These are phyloP conservation scores for Drosophila lini DNA, from an alignment of 1,140 invertebrate genomes.

Conservation along the genomic window DNA sequence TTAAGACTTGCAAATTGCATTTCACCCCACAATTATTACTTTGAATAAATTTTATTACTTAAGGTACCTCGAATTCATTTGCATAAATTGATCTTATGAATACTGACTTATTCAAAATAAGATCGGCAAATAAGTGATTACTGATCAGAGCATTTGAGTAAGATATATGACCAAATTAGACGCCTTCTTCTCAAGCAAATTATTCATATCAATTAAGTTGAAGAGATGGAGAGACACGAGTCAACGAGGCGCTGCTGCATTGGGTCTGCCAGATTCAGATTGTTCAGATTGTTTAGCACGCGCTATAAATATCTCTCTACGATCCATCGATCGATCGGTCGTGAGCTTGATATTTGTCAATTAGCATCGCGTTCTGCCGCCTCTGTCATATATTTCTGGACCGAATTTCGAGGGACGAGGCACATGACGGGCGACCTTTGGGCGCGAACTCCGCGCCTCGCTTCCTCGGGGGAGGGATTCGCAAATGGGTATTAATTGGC, in stretches of 20 bases:
- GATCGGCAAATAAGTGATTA: slow-evolving; percentile 10
- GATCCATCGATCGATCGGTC: slow-evolving; percentile 33
- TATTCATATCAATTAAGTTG: slow-evolving; percentile 54
- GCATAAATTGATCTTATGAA: background rate
- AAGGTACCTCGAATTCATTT: slow-evolving; percentile 1
- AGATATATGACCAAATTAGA: slow-evolving; percentile 17
- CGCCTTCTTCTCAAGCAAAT: slow-evolving; percentile 8
- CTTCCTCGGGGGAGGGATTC: slow-evolving; percentile 28
- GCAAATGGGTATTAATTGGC: slow-evolving; percentile 61
- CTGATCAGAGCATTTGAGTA: background rate
- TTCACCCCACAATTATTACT: slow-evolving; percentile 1
- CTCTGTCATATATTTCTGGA: slow-evolving; percentile 29
- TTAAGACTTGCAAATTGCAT: slow-evolving; percentile 27
- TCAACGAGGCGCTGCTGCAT: slow-evolving; percentile 49
- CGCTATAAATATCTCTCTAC: slow-evolving; percentile 41
- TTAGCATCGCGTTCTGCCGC: slow-evolving; percentile 30
- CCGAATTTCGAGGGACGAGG: slow-evolving; percentile 35
- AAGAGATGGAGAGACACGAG: slow-evolving; percentile 11
- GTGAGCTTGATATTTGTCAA: slow-evolving; percentile 51
- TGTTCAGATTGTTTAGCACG: slow-evolving; percentile 51
- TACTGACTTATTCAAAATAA: background rate
- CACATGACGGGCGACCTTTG: slow-evolving; percentile 51
- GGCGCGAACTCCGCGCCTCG: slow-evolving; percentile 11
- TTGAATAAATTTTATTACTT: slow-evolving; percentile 46
- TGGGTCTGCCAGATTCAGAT: slow-evolving; percentile 47